Conservation (phyloP, 1,140 invertebrate species). For the Diploscapter pachys region DNA sequence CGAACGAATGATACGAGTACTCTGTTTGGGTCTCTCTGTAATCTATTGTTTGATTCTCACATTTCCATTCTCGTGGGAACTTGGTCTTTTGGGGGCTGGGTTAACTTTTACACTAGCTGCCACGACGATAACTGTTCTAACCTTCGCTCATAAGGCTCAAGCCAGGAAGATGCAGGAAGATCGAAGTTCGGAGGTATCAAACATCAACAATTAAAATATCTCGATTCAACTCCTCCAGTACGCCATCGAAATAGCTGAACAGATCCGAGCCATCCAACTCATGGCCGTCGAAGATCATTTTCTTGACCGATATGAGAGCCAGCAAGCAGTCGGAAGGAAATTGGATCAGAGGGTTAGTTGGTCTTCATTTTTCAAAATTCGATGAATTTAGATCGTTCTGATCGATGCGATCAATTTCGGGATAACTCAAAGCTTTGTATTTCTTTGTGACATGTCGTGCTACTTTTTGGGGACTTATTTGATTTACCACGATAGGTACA, state of each 20-base stretch:
- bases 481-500: constrained; percentile 19
- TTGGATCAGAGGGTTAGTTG: constrained; percentile 1
- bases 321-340: neutral
- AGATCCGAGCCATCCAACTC: constrained; percentile 11
- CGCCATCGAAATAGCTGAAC: constrained; percentile 14
- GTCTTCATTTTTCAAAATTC: constrained; percentile 39
- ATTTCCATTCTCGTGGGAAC: constrained; percentile 11
- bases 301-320: constrained; percentile 1
- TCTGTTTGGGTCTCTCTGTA: no score
- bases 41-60: neutral
- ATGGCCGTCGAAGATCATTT: constrained; percentile 12
- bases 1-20: no score
- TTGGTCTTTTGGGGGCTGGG: neutral
- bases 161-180: constrained; percentile 3
- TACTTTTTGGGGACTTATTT: constrained; percentile 19
- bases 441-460: constrained; percentile 19
- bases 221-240: constrained; percentile 10
- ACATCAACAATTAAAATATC: neutral
- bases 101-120: neutral
- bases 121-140: neutral
- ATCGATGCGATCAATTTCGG: constrained; percentile 11
- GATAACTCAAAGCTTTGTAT: constrained; percentile 24
- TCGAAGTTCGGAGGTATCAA: neutral
- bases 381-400: constrained; percentile 37
- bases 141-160: neutral